phyloP scores from a whole-genome alignment of 2,888 invertebrate genomes.

The Horisme vitalbata region DNA sequence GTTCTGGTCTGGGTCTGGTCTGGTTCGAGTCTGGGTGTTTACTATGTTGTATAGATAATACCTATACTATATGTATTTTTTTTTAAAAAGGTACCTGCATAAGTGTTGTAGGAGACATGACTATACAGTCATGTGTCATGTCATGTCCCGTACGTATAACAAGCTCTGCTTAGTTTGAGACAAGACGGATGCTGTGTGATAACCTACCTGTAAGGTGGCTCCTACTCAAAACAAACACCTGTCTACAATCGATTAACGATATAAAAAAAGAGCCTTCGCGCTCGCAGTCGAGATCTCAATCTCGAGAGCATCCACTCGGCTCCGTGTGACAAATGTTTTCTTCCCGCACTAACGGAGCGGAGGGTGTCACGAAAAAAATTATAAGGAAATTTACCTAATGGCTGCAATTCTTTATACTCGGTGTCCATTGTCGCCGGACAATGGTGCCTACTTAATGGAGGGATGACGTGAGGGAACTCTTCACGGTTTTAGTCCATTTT shows the following conservation, averaged over 20 bases:
- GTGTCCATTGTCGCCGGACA: slow-evolving; percentile 78
- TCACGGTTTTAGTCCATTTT: slow-evolving; percentile 54
- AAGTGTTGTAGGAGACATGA: too few relatives aligned
- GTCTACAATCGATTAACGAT: slow-evolving; percentile 56
- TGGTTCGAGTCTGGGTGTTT: too few relatives aligned
- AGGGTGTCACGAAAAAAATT: slow-evolving; percentile 81
- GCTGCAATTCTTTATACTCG: slow-evolving; percentile 78
- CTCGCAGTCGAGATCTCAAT: slow-evolving; percentile 67
- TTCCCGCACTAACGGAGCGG: slow-evolving; percentile 66
- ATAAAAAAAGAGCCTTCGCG: slow-evolving; percentile 56
- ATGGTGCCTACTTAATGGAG: slow-evolving; percentile 71
- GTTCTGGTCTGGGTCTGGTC: too few relatives aligned
- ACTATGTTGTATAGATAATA: too few relatives aligned
- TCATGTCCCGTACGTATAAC: too few relatives aligned
- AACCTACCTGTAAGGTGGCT: too few relatives aligned
- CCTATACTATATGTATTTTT: too few relatives aligned
- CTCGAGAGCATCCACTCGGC: slow-evolving; percentile 37
- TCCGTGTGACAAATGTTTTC: slow-evolving; percentile 71
- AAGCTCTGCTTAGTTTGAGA: too few relatives aligned
- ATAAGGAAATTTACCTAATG: slow-evolving; percentile 83
- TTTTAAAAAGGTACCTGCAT: too few relatives aligned
- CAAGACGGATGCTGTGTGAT: too few relatives aligned
- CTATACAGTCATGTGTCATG: too few relatives aligned
- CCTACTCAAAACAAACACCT: slow-evolving; percentile 33
- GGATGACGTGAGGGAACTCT: slow-evolving; percentile 77